Conservation (phyloP, 1,140 invertebrate species). For the Tigriopus japonicus region DNA sequence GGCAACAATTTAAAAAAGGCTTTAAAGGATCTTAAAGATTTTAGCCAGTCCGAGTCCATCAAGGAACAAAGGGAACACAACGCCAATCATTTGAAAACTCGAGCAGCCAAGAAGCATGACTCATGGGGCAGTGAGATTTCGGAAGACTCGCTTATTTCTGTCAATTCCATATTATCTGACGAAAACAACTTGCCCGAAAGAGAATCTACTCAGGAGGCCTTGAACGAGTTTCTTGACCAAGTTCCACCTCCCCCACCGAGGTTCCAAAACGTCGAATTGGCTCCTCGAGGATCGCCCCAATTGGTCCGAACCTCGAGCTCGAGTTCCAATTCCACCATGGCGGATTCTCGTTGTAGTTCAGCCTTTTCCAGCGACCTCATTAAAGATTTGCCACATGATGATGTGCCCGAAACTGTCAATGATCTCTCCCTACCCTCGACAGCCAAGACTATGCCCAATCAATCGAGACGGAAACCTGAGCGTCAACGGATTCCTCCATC, state of each 20-base stretch:
- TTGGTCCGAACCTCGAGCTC: too few relatives aligned
- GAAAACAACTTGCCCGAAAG: not conserved
- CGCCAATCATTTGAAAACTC: not conserved
- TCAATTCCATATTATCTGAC: constrained; percentile 4
- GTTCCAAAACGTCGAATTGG: not conserved
- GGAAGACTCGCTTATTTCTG: not conserved
- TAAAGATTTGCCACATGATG: too few relatives aligned
- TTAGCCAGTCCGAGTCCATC: not conserved
- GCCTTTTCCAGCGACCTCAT: too few relatives aligned
- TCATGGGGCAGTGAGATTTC: constrained; percentile 7
- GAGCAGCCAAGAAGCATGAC: not conserved
- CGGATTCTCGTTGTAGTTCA: too few relatives aligned
- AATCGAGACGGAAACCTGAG: too few relatives aligned
- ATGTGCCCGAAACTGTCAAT: too few relatives aligned
- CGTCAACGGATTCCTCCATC: too few relatives aligned
- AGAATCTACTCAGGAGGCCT: not conserved
- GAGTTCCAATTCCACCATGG: too few relatives aligned
- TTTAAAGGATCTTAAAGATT: not conserved
- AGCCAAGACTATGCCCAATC: too few relatives aligned
- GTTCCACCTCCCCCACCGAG: not conserved
- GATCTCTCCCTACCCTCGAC: too few relatives aligned
- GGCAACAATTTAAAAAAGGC: not conserved
- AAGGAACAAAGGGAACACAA: not conserved
- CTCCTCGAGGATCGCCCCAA: not conserved
- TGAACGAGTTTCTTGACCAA: not conserved